Evolutionary conservation across 2,797 vertebrate genomes (phyloP).

Genomic region (Poeciliopsis paucimaculata): DNA sequence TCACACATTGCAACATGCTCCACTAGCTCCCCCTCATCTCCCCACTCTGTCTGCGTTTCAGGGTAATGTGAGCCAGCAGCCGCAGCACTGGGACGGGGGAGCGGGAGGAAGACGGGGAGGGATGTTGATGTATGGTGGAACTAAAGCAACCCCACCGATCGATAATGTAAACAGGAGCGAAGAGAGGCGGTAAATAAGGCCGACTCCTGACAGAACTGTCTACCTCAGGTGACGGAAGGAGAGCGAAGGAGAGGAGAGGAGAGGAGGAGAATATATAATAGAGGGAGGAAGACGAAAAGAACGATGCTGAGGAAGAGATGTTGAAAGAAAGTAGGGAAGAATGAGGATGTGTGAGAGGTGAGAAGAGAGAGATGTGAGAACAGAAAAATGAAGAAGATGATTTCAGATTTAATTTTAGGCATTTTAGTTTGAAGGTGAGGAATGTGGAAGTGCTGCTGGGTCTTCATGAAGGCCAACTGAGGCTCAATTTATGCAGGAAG

Average conservation of each 20-base stretch:
- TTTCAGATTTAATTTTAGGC: constrained; percentile 40
- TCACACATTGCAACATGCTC: constrained; percentile 70
- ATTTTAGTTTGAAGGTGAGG: not conserved
- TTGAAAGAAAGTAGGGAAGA: constrained; percentile 22
- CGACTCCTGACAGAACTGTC: constrained; percentile 77
- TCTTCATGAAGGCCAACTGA: not conserved
- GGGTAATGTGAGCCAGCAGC: constrained; percentile 68
- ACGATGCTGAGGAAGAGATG: constrained; percentile 27
- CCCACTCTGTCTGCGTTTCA: constrained; percentile 47
- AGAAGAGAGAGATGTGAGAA: not conserved
- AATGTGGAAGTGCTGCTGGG: not conserved
- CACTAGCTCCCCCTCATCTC: constrained; percentile 48
- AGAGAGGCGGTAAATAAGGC: constrained; percentile 81
- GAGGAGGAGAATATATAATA: constrained; percentile 39
- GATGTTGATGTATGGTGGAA: constrained; percentile 80
- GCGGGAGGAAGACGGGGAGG: constrained; percentile 14
- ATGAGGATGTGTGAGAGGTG: not conserved
- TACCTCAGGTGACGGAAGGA: constrained; percentile 75
- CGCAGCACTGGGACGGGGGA: constrained; percentile 44
- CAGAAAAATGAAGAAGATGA: constrained; percentile 12
- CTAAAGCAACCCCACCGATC: constrained; percentile 83
- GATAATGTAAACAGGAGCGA: constrained; percentile 84
- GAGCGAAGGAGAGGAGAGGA: constrained; percentile 28
- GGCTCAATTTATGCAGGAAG: not conserved
- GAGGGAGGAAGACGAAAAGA: constrained; percentile 17